A percentile compares a stretch with the other conserved stretches of the same genome.
phyloP scores from a whole-genome alignment of 2,888 invertebrate genomes.

The Gymnoscelis rufifasciata region DNA sequence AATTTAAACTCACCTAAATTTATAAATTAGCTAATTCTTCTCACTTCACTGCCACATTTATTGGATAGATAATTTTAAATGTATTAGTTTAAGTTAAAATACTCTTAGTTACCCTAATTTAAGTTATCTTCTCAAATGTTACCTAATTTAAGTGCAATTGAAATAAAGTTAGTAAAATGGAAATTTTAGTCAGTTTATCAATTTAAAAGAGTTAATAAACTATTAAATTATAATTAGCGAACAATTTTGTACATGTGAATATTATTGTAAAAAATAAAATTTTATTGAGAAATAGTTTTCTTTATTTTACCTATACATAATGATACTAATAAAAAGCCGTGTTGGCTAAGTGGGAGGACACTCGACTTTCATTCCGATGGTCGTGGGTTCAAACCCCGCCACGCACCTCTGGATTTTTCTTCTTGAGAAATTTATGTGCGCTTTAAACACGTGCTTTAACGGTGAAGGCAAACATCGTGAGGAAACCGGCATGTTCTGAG shows the following conservation, averaged over 20 bases:
- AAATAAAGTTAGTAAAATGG: constrained; percentile 14
- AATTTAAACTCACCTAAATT: constrained; percentile 9
- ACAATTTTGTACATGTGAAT: constrained; percentile 37
- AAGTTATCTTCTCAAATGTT: constrained; percentile 54
- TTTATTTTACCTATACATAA: not conserved
- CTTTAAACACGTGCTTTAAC: too few relatives aligned
- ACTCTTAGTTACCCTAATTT: constrained; percentile 53
- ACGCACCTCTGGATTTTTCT: too few relatives aligned
- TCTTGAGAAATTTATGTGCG: too few relatives aligned
- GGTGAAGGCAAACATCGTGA: too few relatives aligned
- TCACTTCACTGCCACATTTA: constrained; percentile 49
- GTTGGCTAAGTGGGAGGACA: too few relatives aligned
- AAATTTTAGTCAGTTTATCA: not conserved
- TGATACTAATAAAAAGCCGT: not conserved
- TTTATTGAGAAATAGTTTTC: not conserved
- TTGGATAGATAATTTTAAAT: constrained; percentile 31
- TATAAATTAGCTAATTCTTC: constrained; percentile 11
- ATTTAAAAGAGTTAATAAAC: not conserved
- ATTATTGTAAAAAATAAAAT: constrained; percentile 32
- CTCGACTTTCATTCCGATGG: too few relatives aligned
- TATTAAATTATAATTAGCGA: constrained; percentile 23
- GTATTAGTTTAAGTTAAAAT: constrained; percentile 32
- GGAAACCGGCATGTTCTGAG: too few relatives aligned
- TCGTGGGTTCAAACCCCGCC: too few relatives aligned
- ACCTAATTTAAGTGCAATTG: constrained; percentile 34